Percentiles rank a stretch among this genome's conserved stretches.
phyloP scores from a whole-genome alignment of 2,113 vertebrate genomes.

The Girardinichthys multiradiatus region DNA sequence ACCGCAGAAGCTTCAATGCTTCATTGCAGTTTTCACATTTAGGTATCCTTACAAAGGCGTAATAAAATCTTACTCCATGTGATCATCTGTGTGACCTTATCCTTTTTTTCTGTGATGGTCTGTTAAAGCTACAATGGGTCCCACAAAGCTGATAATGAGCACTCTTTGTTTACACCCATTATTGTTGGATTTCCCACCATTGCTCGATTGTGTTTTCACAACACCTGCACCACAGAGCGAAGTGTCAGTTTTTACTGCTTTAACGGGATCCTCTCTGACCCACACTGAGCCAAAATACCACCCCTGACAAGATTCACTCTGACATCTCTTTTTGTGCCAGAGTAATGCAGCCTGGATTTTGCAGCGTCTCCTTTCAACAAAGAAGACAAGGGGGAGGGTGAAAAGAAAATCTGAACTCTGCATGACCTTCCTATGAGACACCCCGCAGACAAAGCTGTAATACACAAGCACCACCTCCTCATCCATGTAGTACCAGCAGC shows the following conservation, averaged over 20 bases:
- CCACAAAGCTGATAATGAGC: not conserved
- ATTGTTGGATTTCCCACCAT: conserved; percentile 25
- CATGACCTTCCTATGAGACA: conserved; percentile 64
- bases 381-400: conserved; percentile 42
- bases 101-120: not conserved
- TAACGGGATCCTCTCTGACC: conserved; percentile 31
- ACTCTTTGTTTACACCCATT: conserved; percentile 5
- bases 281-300: conserved; percentile 41
- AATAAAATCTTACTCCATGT: conserved; percentile 64
- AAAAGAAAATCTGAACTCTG: conserved; percentile 64
- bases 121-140: not conserved
- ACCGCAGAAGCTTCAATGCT: conserved; percentile 6
- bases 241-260: conserved; percentile 29
- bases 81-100: conserved; percentile 20
- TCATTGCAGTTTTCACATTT: conserved; percentile 22
- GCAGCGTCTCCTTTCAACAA: conserved; percentile 66
- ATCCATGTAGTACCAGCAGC: conserved; percentile 13
- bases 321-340: conserved; percentile 72
- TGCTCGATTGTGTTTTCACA: conserved; percentile 3
- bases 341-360: conserved; percentile 67
- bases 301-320: conserved; percentile 67
- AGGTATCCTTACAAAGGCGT: conserved; percentile 38
- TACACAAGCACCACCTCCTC: conserved; percentile 30
- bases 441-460: conserved; percentile 54
- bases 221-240: conserved; percentile 3